Conservation (phyloP, 2,888 invertebrate species). For the Sminthurides aquaticus region DNA sequence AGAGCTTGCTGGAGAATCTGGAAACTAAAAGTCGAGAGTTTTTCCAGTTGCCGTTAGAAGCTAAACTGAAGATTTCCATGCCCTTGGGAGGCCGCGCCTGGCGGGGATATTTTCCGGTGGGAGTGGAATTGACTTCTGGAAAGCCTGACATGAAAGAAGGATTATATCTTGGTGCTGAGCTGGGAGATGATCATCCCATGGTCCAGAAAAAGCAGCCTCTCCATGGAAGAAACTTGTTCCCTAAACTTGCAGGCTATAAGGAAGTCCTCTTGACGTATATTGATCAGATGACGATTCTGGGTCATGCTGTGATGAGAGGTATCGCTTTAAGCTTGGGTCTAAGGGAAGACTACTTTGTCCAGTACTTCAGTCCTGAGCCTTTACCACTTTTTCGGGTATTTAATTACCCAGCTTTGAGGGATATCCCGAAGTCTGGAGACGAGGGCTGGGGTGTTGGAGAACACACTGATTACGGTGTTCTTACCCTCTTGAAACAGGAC, state of each 20-base stretch:
- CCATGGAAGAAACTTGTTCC: constrained; percentile 27
- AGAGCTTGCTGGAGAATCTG: constrained; percentile 21
- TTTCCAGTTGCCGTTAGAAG: constrained; percentile 28
- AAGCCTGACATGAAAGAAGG: constrained; percentile 31
- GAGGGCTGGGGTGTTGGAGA: constrained; percentile 32
- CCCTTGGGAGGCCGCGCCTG: constrained; percentile 26
- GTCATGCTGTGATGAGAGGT: constrained; percentile 21
- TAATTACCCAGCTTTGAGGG: constrained; percentile 15
- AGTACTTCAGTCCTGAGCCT: constrained; percentile 27
- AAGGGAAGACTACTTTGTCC: constrained; percentile 16
- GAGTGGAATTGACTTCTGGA: constrained; percentile 27
- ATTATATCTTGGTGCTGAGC: constrained; percentile 26
- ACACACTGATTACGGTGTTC: constrained; percentile 32
- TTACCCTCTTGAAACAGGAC: constrained; percentile 33
- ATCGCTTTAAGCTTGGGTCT: constrained; percentile 21
- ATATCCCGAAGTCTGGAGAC: background rate
- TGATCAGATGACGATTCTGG: constrained; percentile 15
- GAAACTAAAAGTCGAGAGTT: constrained; percentile 23
- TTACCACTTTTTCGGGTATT: constrained; percentile 23
- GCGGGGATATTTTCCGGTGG: constrained; percentile 28
- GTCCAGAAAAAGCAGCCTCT: constrained; percentile 7
- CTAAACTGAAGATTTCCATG: constrained; percentile 34
- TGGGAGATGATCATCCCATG: constrained; percentile 18
- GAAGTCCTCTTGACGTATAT: constrained; percentile 19
- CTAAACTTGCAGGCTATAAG: constrained; percentile 19